Percentiles rank a stretch among this genome's conserved stretches.
Conservation (phyloP, 1,140 invertebrate species). For the Octopus bimaculoides region DNA sequence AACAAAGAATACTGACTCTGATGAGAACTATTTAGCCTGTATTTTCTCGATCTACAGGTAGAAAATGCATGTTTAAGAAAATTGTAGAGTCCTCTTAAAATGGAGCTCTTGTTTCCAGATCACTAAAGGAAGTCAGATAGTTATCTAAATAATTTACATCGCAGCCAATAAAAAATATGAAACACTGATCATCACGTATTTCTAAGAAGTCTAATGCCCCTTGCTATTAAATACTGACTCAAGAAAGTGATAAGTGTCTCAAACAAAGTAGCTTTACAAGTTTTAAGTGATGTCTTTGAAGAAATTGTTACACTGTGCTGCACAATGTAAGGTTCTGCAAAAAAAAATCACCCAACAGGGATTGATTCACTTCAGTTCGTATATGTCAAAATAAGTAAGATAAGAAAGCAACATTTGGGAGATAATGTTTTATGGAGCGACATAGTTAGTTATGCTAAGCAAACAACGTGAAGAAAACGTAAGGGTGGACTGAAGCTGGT, state of each 20-base stretch:
- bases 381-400: background rate
- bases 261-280: background rate
- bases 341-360: background rate
- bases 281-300: background rate
- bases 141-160: conserved; percentile 4
- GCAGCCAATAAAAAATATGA: background rate
- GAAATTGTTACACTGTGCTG: background rate
- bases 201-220: background rate
- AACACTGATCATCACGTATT: background rate
- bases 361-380: background rate
- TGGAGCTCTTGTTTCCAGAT: background rate
- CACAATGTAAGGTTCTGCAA: background rate
- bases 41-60: background rate
- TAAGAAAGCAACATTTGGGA: background rate
- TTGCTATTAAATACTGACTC: background rate
- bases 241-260: background rate
- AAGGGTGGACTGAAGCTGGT: background rate
- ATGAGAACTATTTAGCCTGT: background rate
- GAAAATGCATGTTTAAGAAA: background rate
- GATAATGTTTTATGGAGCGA: conserved; percentile 7
- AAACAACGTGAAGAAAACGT: background rate
- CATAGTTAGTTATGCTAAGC: background rate
- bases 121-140: conserved; percentile 1
- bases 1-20: background rate
- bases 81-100: background rate